Evolutionary conservation across 2,888 invertebrate genomes (phyloP).

Genomic region (Himalopsyche anomala): DNA sequence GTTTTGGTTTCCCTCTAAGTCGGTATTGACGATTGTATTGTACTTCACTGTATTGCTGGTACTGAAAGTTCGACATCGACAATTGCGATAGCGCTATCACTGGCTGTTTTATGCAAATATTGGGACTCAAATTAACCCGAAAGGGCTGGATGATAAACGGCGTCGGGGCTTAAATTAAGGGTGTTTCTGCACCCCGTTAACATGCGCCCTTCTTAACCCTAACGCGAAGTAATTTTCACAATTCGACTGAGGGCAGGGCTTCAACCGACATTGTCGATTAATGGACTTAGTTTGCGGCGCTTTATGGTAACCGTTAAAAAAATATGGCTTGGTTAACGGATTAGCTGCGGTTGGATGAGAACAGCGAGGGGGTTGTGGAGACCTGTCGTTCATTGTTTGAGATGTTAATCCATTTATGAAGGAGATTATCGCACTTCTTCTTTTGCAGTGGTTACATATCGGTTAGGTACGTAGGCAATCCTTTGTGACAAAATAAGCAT

Average conservation of each 20-base stretch:
- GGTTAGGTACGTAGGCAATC: no score
- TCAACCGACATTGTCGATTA: conserved; percentile 14
- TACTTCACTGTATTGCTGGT: not conserved
- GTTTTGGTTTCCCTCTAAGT: no score
- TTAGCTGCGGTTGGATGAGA: not conserved
- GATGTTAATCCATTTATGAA: not conserved
- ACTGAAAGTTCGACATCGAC: conserved; percentile 45
- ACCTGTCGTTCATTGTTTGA: not conserved
- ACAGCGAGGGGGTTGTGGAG: not conserved
- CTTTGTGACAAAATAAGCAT: no score
- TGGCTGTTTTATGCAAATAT: conserved; percentile 64
- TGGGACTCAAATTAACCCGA: conserved; percentile 63
- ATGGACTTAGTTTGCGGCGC: conserved; percentile 20
- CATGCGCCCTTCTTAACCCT: conserved; percentile 59
- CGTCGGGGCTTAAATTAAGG: conserved; percentile 62
- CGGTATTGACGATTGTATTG: no score
- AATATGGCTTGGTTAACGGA: conserved; percentile 20
- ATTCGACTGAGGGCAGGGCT: conserved; percentile 10
- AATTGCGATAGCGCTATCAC: conserved; percentile 59
- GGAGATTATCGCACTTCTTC: not conserved
- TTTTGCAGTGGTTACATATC: no score
- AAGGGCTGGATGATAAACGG: conserved; percentile 64
- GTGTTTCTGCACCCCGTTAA: conserved; percentile 60
- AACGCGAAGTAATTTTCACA: conserved; percentile 20
- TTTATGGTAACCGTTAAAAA: conserved; percentile 16